Evolutionary conservation across 2,113 vertebrate genomes (phyloP), one percentile per base, ranked within the genome.

Genomic region (Rhinolophus ferrumequinum): DNA sequence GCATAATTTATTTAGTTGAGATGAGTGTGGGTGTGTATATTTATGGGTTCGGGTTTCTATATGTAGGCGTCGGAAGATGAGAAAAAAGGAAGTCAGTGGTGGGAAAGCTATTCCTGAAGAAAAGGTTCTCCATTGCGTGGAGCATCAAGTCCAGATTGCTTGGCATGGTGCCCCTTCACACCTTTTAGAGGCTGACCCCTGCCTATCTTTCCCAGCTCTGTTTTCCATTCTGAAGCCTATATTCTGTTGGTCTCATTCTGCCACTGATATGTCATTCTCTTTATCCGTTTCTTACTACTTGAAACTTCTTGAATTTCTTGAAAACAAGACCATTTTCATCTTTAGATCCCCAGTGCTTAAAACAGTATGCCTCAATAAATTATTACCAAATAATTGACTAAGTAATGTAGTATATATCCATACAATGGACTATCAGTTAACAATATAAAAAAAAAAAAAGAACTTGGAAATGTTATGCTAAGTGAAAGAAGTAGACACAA

Each of bases 261-360:
- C 44, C 26, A 44, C 52, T 50, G 26, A 50, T 66, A 35, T 41
- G 3, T 86, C 72, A 33, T 75, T 58, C 12, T 93, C 11, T 76
- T 96, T 56, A 66, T 70, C 19, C 66, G 3, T 77, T 8, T 87
- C 19, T 24, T 79, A 30, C 16, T 19, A 89, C 26, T 52, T 83
- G 18, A 83, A 79, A 30, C 16, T 19, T 92, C 26, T 52, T 83
- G 18, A 83, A 79, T 83, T 89, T 95, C 33, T 92, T 87, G 28
- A 73, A 82, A 93, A 70, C 24, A 90, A 88, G n/a, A 8, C 21
- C 19, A 64, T 87, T 96, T 94, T 67, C n/a, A 76, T 84, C 30
- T 79, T 87, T 6, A 84, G 21, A 90, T 84, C 14, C 19, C 16
- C 7, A 75, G 13, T 58, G 56, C 28, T 41, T 64, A 38, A 92